Conservation (phyloP, 2,797 vertebrate species). For the Martes flavigula region DNA sequence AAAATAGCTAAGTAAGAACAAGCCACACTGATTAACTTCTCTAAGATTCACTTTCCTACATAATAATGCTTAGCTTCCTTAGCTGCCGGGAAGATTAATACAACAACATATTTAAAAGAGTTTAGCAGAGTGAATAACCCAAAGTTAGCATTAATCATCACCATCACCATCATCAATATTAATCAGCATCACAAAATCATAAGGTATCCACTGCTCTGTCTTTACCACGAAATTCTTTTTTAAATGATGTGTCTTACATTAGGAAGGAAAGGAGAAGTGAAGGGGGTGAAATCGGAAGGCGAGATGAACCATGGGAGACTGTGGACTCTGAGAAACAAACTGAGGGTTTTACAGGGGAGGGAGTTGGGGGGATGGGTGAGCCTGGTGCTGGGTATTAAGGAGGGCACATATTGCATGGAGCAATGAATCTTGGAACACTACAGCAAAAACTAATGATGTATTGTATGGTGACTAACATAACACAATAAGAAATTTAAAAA, state of each 20-base stretch:
- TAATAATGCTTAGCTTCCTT: neutral
- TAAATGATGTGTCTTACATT: neutral
- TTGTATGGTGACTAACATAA: too few species aligned
- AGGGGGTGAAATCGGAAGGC: too few species aligned
- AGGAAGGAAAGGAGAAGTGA: too few species aligned
- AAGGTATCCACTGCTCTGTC: neutral
- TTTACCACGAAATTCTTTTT: neutral
- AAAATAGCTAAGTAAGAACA: neutral
- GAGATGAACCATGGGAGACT: too few species aligned
- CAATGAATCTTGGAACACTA: too few species aligned
- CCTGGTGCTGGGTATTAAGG: too few species aligned
- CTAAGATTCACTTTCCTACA: neutral
- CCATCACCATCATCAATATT: neutral
- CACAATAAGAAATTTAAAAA: too few species aligned
- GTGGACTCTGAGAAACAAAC: too few species aligned
- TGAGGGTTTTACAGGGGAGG: too few species aligned
- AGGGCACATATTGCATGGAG: too few species aligned
- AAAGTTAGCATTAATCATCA: neutral
- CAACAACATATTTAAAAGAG: neutral
- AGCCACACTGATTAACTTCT: neutral
- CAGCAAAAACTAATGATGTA: too few species aligned
- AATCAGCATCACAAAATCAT: neutral
- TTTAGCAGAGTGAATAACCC: neutral
- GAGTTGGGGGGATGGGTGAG: too few species aligned
- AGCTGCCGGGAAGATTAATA: neutral